Percentiles rank a stretch among this genome's conserved stretches.
Conservation (phyloP, 2,113 vertebrate genomes). For the Copsychus sechellarum region DNA sequence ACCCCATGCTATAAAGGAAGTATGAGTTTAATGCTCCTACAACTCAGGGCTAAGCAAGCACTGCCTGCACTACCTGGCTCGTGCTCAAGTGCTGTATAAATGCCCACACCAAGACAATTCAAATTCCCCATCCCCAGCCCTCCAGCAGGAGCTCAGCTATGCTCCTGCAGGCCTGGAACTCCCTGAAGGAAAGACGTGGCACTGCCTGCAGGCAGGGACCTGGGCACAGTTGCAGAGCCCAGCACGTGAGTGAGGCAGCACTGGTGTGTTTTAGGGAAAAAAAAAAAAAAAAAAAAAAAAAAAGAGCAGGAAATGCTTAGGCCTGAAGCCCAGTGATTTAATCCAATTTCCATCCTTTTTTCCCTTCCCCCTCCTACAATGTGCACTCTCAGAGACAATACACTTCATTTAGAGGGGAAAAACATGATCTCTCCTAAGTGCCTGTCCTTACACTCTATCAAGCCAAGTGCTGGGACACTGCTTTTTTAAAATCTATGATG, state of each 20-base stretch:
- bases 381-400: background rate
- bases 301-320: slow-evolving; percentile 37
- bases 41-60: background rate
- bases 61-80: background rate
- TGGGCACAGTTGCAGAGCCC: background rate
- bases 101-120: background rate
- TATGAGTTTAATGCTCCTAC: slow-evolving; percentile 25
- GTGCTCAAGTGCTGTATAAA: background rate
- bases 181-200: background rate
- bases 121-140: background rate
- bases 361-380: slow-evolving; percentile 21
- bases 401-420: background rate
- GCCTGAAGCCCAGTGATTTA: slow-evolving; percentile 58
- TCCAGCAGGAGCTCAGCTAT: background rate
- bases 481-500: background rate
- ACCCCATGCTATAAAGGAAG: background rate
- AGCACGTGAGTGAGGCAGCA: background rate
- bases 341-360: slow-evolving; percentile 48
- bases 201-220: background rate
- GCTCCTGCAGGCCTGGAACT: background rate
- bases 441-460: background rate
- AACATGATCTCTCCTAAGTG: background rate
- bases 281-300: background rate
- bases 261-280: background rate
- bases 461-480: background rate